Conservation (phyloP, 2,888 invertebrate genomes). For the Imbricaverruca yamaguchii region DNA sequence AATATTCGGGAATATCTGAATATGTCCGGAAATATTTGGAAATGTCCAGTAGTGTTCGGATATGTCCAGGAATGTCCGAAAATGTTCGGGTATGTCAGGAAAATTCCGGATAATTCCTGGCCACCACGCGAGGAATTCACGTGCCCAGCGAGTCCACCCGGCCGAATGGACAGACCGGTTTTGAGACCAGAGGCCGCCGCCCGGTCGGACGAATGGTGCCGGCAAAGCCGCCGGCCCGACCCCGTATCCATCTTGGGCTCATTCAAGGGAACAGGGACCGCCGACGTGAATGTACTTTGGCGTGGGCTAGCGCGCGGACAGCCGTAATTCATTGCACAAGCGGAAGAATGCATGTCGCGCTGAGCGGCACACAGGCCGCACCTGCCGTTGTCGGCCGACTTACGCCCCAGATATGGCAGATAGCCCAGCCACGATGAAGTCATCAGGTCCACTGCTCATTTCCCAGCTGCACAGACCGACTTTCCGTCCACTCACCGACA, state of each 20-base stretch:
- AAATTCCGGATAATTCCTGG: too few relatives aligned
- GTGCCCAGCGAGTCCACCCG: not conserved
- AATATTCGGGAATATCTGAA: too few relatives aligned
- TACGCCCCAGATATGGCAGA: not conserved
- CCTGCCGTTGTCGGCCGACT: not conserved
- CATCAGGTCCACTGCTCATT: not conserved
- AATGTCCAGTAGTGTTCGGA: too few relatives aligned
- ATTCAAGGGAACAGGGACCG: not conserved
- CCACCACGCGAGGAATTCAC: not conserved
- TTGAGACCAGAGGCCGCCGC: not conserved
- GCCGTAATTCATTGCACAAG: not conserved
- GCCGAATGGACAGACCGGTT: constrained; percentile 8
- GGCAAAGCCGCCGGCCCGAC: too few relatives aligned
- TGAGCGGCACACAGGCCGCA: not conserved
- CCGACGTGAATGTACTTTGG: not conserved
- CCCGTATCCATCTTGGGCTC: too few relatives aligned
- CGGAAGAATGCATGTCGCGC: not conserved
- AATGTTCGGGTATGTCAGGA: too few relatives aligned
- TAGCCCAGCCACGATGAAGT: not conserved
- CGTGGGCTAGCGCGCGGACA: not conserved
- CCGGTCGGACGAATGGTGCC: too few relatives aligned
- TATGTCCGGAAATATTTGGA: too few relatives aligned
- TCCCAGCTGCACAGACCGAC: too few relatives aligned
- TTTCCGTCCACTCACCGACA: too few relatives aligned
- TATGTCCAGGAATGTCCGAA: too few relatives aligned